Base-by-base conservation (phyloP, 2,797 vertebrate genomes). In the Hyperoplus immaculatus region DNA sequence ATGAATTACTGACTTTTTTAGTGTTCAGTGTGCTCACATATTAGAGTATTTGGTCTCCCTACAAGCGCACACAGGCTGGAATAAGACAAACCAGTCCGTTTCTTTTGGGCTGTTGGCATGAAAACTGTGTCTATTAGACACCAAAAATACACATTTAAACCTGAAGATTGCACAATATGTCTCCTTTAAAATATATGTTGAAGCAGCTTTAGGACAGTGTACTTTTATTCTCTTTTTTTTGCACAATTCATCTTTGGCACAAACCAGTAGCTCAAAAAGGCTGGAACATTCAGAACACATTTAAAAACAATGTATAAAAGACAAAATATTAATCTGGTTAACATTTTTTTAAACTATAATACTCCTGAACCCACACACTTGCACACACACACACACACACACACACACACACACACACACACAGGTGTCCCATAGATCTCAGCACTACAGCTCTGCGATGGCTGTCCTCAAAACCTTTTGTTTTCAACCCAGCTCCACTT, bases 401-500 rank as follows among this genome's bases (percentile, higher is more conserved):
- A 29, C 29, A 29, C 29, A 29, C 29, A 29, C 29, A 29, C 29
- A 29, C 29, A 29, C 29, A 29, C 29, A 60, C 4, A 56, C 55
- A 53, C 43, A 63, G 63, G 43, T 53, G 43, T 55, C 39, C 59
- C 47, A 58, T 14, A 72, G 42, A 68, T 29, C 8, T 36, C 8
- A 70, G 42, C 64, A 47, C 14, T 36, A 73, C 62, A 53, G 50
- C 72, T 53, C 54, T 36, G 59, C 46, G 2, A 29, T 29, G 5
- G 21, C 54, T 74, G 41, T 70, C 16, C 70, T 67, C 41, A 29
- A 16, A 61, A 72, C 53, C 59, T 72, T 73, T 81, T 75, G 59
- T 80, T 74, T 80, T 74, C 38, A 68, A 45, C 51, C 12, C 55
- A 56, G 60, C 80, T 74, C 62, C 47, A 38, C 73, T 71, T 70